phyloP scores from a whole-genome alignment of 2,113 vertebrate species.

The Propithecus coquereli region DNA sequence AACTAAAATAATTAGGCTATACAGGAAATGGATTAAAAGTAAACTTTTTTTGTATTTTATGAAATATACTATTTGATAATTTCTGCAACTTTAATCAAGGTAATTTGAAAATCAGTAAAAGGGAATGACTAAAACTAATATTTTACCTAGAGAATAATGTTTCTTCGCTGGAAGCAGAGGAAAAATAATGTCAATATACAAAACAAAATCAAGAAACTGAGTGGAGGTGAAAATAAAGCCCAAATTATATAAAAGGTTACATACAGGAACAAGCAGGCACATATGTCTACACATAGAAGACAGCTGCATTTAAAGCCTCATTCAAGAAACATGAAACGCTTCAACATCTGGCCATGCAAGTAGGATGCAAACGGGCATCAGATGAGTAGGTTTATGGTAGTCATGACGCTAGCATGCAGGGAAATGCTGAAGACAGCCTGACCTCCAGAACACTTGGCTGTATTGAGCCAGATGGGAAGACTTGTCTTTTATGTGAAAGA shows the following conservation, averaged over 20 bases:
- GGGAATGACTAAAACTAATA: constrained; percentile 14
- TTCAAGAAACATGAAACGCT: not conserved
- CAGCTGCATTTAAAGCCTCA: constrained; percentile 5
- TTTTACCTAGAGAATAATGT: constrained; percentile 41
- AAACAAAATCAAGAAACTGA: not conserved
- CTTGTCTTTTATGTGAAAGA: constrained; percentile 16
- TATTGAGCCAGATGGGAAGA: not conserved
- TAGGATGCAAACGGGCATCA: not conserved
- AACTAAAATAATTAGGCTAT: constrained; percentile 20
- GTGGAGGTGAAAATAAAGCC: not conserved
- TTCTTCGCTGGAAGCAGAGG: constrained; percentile 7
- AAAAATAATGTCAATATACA: constrained; percentile 17
- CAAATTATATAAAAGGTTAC: not conserved
- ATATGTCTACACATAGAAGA: not conserved
- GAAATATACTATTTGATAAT: not conserved
- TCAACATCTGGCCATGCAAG: constrained; percentile 55
- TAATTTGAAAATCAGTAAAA: constrained; percentile 27
- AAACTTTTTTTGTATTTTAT: constrained; percentile 32
- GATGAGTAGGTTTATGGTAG: not conserved
- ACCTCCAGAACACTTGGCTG: not conserved
- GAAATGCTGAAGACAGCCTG: not conserved
- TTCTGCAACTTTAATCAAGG: constrained; percentile 17
- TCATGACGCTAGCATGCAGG: constrained; percentile 37
- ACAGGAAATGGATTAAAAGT: constrained; percentile 7
- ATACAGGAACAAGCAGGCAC: not conserved